A percentile compares a stretch with the other conserved stretches of the same genome.
phyloP scores from a whole-genome alignment of 2,797 vertebrate species.

The Sebastes hubbsi region DNA sequence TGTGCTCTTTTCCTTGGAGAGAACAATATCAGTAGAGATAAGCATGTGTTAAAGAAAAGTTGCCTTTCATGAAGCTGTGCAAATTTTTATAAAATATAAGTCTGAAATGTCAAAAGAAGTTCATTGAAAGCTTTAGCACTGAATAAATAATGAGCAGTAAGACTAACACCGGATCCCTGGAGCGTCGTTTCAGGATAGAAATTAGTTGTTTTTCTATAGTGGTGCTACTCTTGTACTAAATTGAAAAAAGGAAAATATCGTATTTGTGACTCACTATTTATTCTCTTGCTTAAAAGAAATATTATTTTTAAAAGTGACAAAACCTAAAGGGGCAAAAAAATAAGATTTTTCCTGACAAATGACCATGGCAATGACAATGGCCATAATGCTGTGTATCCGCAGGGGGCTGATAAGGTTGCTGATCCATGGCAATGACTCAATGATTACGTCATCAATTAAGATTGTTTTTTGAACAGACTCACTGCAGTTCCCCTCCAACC shows the following conservation, averaged over 20 bases:
- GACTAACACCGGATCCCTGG: conserved; percentile 6
- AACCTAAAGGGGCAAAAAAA: neutral
- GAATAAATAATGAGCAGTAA: conserved; percentile 12
- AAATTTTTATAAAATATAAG: neutral
- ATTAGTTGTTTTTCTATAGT: neutral
- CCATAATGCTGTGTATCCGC: neutral
- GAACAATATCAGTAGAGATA: neutral
- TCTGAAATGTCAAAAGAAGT: neutral
- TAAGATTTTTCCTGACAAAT: neutral
- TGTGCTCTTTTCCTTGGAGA: conserved; percentile 90
- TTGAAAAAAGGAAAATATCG: neutral
- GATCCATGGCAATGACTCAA: neutral
- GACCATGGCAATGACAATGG: neutral
- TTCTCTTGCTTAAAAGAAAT: neutral
- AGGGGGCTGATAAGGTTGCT: neutral
- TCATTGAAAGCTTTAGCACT: neutral
- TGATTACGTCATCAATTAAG: neutral
- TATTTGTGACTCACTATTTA: neutral
- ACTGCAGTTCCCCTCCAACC: neutral
- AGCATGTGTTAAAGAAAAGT: neutral
- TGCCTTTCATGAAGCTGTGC: neutral
- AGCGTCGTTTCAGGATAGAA: neutral
- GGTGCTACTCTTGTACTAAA: neutral
- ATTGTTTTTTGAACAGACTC: neutral
- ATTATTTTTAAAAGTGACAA: neutral